Conservation (phyloP, 2,113 vertebrate genomes). For the Pao palembangensis region DNA sequence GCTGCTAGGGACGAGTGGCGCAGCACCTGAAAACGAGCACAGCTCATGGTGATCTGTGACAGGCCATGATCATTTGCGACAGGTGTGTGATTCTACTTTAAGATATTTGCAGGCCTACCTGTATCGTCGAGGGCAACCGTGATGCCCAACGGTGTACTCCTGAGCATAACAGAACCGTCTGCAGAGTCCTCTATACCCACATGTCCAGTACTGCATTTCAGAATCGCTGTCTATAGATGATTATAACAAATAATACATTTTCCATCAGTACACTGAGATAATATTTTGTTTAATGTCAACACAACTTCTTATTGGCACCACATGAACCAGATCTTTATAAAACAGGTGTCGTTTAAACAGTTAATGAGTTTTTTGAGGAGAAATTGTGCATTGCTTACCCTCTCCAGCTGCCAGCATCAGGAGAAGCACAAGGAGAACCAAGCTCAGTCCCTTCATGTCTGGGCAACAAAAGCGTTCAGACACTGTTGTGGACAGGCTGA, state of each 20-base stretch:
- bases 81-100: not conserved
- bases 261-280: no score
- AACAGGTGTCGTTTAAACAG: no score
- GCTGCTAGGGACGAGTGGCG: slow-evolving; percentile 62
- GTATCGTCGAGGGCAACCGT: slow-evolving; percentile 73
- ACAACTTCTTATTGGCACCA: no score
- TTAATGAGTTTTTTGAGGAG: not conserved
- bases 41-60: not conserved
- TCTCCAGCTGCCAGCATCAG: slow-evolving; percentile 65
- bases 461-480: slow-evolving; percentile 49
- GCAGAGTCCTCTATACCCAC: slow-evolving; percentile 76
- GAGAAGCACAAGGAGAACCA: slow-evolving; percentile 68
- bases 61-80: not conserved
- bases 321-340: no score
- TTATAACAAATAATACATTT: slow-evolving; percentile 1
- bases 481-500: slow-evolving; percentile 47
- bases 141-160: slow-evolving; percentile 71
- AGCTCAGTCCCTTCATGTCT: slow-evolving; percentile 69
- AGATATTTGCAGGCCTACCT: slow-evolving; percentile 46
- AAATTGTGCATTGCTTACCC: slow-evolving; percentile 60
- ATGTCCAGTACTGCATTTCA: slow-evolving; percentile 69
- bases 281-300: no score
- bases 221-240: slow-evolving; percentile 53
- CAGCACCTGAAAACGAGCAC: slow-evolving; percentile 69
- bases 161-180: slow-evolving; percentile 73